These are phyloP conservation scores for Sandelia bainsii DNA, from an alignment of 2,797 vertebrate genomes.

Conservation along the genomic window DNA sequence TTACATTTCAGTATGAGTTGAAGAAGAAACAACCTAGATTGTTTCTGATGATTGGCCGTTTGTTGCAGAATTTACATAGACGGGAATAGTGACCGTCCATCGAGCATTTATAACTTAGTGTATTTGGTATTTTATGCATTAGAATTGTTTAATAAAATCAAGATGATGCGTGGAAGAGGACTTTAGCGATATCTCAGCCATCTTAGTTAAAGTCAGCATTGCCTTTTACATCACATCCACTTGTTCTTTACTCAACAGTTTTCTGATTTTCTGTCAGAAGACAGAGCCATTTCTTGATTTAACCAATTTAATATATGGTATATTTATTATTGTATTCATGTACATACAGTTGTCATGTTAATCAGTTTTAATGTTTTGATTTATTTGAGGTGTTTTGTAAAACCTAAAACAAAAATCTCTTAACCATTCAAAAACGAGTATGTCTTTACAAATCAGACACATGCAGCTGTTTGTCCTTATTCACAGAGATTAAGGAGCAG, in stretches of 20 bases:
- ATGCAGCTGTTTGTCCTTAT: constrained; percentile 65
- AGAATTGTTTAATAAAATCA: constrained; percentile 32
- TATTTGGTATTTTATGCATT: constrained; percentile 38
- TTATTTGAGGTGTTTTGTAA: constrained; percentile 68
- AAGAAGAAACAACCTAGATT: constrained; percentile 25
- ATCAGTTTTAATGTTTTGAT: constrained; percentile 58
- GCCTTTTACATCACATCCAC: constrained; percentile 45
- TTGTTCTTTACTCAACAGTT: constrained; percentile 40
- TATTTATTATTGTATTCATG: constrained; percentile 72
- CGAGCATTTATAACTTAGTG: constrained; percentile 40
- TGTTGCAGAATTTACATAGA: constrained; percentile 42
- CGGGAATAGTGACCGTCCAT: constrained; percentile 29
- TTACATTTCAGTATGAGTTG: constrained; percentile 51
- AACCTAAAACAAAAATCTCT: constrained; percentile 74
- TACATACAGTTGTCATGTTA: constrained; percentile 69
- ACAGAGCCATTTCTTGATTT: constrained; percentile 46
- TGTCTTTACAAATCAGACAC: constrained; percentile 76
- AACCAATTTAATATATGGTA: constrained; percentile 51
- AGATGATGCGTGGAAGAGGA: constrained; percentile 13
- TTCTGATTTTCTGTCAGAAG: constrained; percentile 27
- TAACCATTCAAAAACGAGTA: constrained; percentile 78
- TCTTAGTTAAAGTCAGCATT: constrained; percentile 22
- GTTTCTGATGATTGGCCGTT: constrained; percentile 36
- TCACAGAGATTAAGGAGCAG: constrained; percentile 58
- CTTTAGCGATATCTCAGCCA: constrained; percentile 23